phyloP scores from a whole-genome alignment of 2,888 invertebrate species.

The Parascotia fuliginaria region DNA sequence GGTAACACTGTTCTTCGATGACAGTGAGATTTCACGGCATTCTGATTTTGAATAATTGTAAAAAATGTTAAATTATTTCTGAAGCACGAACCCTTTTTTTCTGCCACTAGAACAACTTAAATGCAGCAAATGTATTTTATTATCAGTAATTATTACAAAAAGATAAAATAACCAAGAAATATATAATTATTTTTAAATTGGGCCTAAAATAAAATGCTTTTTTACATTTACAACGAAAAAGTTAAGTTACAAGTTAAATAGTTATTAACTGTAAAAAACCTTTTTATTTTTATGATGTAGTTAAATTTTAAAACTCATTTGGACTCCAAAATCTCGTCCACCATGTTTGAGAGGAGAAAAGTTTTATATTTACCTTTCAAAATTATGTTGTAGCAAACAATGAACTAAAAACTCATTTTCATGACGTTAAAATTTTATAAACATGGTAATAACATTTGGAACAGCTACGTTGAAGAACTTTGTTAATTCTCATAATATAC shows the following conservation, averaged over 20 bases:
- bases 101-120: no score
- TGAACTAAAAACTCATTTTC: background rate
- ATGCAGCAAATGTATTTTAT: no score
- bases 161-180: no score
- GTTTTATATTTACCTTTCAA: background rate
- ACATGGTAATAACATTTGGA: background rate
- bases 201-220: background rate
- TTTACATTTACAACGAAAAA: background rate
- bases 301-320: constrained; percentile 13
- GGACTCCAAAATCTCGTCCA: background rate
- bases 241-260: background rate
- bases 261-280: constrained; percentile 7
- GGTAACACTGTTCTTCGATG: no score
- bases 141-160: no score
- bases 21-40: no score
- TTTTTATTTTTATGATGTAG: constrained; percentile 5
- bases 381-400: background rate
- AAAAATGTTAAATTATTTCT: no score
- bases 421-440: background rate
- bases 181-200: no score
- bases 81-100: no score
- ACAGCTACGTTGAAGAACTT: no score
- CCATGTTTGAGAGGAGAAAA: background rate
- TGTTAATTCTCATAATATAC: no score
- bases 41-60: no score